Percentiles rank a stretch among this genome's conserved stretches.
Evolutionary conservation across 2,888 invertebrate species (phyloP).

Genomic region (Parelbella ahira): DNA sequence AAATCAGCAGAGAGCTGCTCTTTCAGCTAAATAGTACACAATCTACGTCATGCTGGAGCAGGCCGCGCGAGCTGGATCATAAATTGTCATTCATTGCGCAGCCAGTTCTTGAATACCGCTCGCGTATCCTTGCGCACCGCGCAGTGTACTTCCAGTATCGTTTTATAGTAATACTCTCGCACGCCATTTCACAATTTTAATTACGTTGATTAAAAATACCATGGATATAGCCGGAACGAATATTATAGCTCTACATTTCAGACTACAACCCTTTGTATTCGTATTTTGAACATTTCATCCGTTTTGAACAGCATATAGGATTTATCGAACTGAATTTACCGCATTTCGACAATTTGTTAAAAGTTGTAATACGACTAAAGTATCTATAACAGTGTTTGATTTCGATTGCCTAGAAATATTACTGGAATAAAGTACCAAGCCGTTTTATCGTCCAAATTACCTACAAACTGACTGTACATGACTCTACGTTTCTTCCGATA

Average conservation of each 20-base stretch:
- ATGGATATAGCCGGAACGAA: slow-evolving; percentile 15
- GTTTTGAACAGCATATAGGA: slow-evolving; percentile 8
- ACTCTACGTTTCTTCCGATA: no score
- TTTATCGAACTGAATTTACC: slow-evolving; percentile 13
- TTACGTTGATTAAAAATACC: slow-evolving; percentile 27
- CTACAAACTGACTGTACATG: slow-evolving; percentile 8
- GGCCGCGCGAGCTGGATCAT: slow-evolving; percentile 10
- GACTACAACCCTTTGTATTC: slow-evolving; percentile 19
- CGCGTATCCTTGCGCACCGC: slow-evolving; percentile 12
- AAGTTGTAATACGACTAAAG: slow-evolving; percentile 1
- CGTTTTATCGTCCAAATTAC: slow-evolving; percentile 2
- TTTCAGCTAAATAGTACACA: slow-evolving; percentile 24
- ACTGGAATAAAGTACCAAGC: no score
- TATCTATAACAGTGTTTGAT: slow-evolving; percentile 2
- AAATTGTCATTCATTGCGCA: slow-evolving; percentile 23
- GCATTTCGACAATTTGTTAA: slow-evolving; percentile 1
- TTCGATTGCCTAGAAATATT: no score
- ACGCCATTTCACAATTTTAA: slow-evolving; percentile 22
- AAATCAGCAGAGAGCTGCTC: slow-evolving; percentile 22
- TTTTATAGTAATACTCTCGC: slow-evolving; percentile 22
- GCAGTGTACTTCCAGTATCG: slow-evolving; percentile 21
- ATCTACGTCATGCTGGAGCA: slow-evolving; percentile 15
- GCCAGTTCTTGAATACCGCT: slow-evolving; percentile 11
- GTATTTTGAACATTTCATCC: slow-evolving; percentile 12
- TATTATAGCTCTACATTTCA: slow-evolving; percentile 16